phyloP scores from a whole-genome alignment of 1,140 invertebrate genomes.

The Marisa cornuarietis region DNA sequence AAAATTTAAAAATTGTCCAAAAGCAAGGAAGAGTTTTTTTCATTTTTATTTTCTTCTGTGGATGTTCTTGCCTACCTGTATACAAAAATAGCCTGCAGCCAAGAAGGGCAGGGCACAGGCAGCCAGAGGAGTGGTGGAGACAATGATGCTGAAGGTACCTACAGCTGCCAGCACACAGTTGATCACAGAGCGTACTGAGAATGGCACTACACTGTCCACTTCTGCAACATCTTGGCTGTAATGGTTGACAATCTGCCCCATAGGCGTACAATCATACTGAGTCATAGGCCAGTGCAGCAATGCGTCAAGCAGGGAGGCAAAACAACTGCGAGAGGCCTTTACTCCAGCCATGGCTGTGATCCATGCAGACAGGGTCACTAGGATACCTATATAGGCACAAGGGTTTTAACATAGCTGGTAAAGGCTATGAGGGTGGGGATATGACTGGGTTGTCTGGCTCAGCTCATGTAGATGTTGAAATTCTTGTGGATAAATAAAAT shows the following conservation, averaged over 20 bases:
- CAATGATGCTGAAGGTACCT: constrained; percentile 87
- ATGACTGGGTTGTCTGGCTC: too few species aligned
- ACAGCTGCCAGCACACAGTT: constrained; percentile 76
- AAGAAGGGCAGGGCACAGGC: constrained; percentile 84
- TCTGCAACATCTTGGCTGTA: constrained; percentile 70
- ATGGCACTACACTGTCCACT: constrained; percentile 67
- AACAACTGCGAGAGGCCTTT: constrained; percentile 58
- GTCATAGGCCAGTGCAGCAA: constrained; percentile 75
- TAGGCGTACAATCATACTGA: constrained; percentile 83
- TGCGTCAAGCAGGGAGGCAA: constrained; percentile 51
- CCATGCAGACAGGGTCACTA: constrained; percentile 50
- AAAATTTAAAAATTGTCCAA: too few species aligned
- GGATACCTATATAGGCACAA: constrained; percentile 41
- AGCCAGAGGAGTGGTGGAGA: constrained; percentile 87
- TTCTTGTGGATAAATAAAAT: too few species aligned
- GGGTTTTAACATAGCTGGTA: too few species aligned
- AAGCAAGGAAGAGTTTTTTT: too few species aligned
- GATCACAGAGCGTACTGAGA: constrained; percentile 67
- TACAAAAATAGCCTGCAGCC: constrained; percentile 86
- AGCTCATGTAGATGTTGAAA: too few species aligned
- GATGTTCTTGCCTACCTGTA: constrained; percentile 72
- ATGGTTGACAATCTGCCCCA: constrained; percentile 82
- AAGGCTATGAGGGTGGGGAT: too few species aligned
- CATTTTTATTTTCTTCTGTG: too few species aligned
- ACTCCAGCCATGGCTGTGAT: constrained; percentile 59